Percentiles rank a stretch among this genome's conserved stretches.
These are phyloP conservation scores for Heliconius hewitsoni DNA, from an alignment of 1,140 invertebrate genomes.

Conservation along the genomic window DNA sequence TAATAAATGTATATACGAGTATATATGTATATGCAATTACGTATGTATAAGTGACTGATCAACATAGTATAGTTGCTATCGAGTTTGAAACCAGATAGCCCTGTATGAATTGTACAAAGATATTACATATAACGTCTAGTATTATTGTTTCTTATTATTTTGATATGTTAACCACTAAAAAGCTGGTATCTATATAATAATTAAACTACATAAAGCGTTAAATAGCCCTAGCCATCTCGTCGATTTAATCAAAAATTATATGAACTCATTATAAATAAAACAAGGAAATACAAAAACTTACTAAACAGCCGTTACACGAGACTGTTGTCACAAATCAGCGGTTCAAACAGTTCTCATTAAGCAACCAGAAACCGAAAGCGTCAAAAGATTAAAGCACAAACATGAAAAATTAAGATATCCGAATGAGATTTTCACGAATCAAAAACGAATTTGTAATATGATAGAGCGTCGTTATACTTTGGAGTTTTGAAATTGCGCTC, in stretches of 20 bases:
- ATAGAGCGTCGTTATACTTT: slow-evolving; percentile 70
- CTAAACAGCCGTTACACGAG: neutral
- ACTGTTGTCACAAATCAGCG: slow-evolving; percentile 3
- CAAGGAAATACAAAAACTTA: neutral
- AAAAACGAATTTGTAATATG: slow-evolving; percentile 77
- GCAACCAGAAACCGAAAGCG: slow-evolving; percentile 22
- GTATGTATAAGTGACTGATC: no score
- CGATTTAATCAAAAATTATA: neutral
- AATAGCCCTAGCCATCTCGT: no score
- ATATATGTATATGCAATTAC: no score
- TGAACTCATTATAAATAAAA: neutral
- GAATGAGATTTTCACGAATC: slow-evolving; percentile 75
- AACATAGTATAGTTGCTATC: no score
- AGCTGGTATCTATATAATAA: no score
- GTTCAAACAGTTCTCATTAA: slow-evolving; percentile 21
- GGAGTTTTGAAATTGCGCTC: slow-evolving; percentile 67
- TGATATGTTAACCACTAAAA: neutral
- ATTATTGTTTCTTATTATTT: neutral
- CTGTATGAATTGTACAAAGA: no score
- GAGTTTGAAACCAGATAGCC: no score
- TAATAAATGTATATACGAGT: no score
- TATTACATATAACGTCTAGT: no score
- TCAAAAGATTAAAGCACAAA: slow-evolving; percentile 61
- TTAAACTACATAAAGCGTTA: no score
- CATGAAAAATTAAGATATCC: slow-evolving; percentile 57